Base-by-base conservation (phyloP, 1,140 invertebrate genomes). In the Doryteuthis pealeii region DNA sequence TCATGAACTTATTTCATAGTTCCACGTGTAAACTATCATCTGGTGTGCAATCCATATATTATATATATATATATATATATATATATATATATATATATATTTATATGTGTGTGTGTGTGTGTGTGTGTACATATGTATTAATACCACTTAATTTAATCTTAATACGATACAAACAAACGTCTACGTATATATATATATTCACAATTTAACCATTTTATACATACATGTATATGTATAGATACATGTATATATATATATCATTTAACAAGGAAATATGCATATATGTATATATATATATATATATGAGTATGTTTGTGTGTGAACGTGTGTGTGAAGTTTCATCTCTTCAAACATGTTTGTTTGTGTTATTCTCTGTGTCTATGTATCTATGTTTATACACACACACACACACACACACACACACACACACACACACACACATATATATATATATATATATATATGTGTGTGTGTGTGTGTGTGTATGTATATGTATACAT, bases 371-470 rank as follows among this genome's bases (percentile, higher is more conserved):
- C 3, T n/a, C 3, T 28, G 15, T 58, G 15, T 28, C 3, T 58
- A 15, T 58, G 15, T 58, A 58, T 58, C 3, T 58, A 58, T 58
- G 15, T 58, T 5, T 58, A 58, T 4, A 58, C 15, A 58, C 15
- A 28, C 15, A 58, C 15, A 58, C 15, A 58, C 15, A 58, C 15
- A 58, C 15, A 58, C 15, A 18, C 15, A 28, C 15, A 58, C 15
- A 58, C 15, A 58, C 15, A 58, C 15, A n/a, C 15, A 58, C 15
- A 58, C 26, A 58, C 15, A 58, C 4, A 58, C 15, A 58, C 15
- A 58, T 58, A 58, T 58, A 58, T 58, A 18, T 58, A 58, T 58
- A 58, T 28, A 58, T 58, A 58, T 58, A 58, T 58, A 58, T 15
- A 58, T 58, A 28, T n/a, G 15, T 58, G 15, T 58, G 15, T 28